These are phyloP conservation scores for Aptenodytes patagonicus DNA, from an alignment of 2,113 vertebrate genomes.

Conservation along the genomic window DNA sequence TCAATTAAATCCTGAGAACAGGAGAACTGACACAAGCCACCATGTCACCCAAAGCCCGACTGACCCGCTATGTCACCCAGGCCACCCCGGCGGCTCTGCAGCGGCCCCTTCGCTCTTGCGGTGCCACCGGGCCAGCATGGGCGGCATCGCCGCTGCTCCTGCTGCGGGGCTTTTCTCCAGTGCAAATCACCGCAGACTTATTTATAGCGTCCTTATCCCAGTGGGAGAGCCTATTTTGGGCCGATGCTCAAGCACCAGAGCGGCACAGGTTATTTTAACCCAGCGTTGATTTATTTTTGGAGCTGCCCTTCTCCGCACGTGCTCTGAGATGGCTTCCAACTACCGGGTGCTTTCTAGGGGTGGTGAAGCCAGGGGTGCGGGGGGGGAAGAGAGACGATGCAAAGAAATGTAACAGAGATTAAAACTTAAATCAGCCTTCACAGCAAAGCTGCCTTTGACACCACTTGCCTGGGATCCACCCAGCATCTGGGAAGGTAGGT, in stretches of 20 bases:
- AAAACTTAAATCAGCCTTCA: background rate
- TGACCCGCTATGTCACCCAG: rapidly evolving
- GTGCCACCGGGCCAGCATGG: background rate
- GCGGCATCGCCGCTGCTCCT: rapidly evolving
- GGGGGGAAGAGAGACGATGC: rapidly evolving
- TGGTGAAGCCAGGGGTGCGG: background rate
- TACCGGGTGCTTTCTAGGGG: rapidly evolving
- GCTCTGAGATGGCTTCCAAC: background rate
- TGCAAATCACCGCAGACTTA: background rate
- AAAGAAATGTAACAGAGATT: background rate
- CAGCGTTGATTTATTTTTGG: background rate
- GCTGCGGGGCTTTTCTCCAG: background rate
- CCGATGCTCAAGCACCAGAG: background rate
- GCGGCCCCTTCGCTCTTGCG: rapidly evolving
- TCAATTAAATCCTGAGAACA: background rate
- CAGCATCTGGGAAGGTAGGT: background rate
- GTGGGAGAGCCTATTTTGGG: background rate
- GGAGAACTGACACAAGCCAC: background rate
- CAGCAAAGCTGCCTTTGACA: background rate
- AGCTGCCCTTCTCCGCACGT: background rate
- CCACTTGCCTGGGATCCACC: too few species aligned
- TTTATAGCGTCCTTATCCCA: background rate
- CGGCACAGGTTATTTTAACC: slow-evolving; percentile 1
- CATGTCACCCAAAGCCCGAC: background rate
- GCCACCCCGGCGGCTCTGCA: background rate